Evolutionary conservation across 53 echinoderm and acorn worm species (phyloP).

Genomic region (Paracentrotus lividus): DNA sequence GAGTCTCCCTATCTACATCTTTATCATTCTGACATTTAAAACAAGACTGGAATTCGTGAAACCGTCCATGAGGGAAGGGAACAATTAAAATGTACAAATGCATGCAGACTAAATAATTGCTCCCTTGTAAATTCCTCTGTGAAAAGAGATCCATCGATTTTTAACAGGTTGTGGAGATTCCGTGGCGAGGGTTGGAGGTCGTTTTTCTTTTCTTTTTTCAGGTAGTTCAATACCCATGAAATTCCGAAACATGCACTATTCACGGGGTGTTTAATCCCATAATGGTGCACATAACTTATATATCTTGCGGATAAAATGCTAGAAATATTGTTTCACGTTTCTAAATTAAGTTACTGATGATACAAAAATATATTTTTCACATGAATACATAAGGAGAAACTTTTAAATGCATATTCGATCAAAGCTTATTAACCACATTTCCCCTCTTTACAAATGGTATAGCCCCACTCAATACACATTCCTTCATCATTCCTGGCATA

Average conservation of each 20-base stretch:
- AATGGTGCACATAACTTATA: neutral
- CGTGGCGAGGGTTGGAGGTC: slow-evolving; percentile 67
- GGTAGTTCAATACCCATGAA: slow-evolving; percentile 73
- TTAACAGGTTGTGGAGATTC: slow-evolving; percentile 73
- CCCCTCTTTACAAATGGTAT: slow-evolving; percentile 50
- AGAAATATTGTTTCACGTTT: neutral
- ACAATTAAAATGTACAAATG: neutral
- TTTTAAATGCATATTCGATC: neutral
- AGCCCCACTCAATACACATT: slow-evolving; percentile 77
- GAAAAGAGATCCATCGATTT: slow-evolving; percentile 64
- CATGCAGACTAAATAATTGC: slow-evolving; percentile 21
- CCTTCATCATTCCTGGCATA: slow-evolving; percentile 97
- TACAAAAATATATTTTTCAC: neutral
- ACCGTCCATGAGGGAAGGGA: too few species aligned
- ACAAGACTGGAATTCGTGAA: too few species aligned
- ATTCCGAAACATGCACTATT: slow-evolving; percentile 66
- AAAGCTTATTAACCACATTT: neutral
- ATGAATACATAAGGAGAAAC: neutral
- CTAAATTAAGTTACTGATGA: neutral
- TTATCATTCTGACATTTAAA: too few species aligned
- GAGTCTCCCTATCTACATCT: too few species aligned
- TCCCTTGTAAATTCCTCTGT: slow-evolving; percentile 35
- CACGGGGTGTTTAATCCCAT: neutral
- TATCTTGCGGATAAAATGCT: neutral
- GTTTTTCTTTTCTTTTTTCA: slow-evolving; percentile 56